phyloP scores from a whole-genome alignment of 2,888 invertebrate genomes.

The Quadriops clusia region DNA sequence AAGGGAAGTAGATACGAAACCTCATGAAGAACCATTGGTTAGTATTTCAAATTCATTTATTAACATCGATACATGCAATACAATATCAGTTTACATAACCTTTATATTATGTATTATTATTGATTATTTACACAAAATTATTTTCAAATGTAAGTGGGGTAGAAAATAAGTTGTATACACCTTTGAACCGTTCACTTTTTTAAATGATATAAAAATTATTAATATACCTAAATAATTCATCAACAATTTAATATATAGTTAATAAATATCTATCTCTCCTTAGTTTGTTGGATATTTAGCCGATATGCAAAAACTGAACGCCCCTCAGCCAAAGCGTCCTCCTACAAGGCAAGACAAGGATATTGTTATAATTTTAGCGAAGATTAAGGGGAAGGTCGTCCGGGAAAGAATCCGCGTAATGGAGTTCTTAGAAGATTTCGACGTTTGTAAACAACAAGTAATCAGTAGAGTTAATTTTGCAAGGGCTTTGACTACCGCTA shows the following conservation, averaged over 20 bases:
- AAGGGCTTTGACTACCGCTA: constrained; percentile 54
- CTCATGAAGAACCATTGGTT: constrained; percentile 34
- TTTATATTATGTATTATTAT: no score
- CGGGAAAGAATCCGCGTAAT: constrained; percentile 53
- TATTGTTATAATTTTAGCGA: constrained; percentile 59
- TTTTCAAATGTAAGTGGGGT: no score
- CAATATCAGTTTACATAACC: no score
- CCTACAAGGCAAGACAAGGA: constrained; percentile 43
- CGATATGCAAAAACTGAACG: constrained; percentile 32
- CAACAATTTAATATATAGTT: no score
- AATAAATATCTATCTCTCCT: no score
- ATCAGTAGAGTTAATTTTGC: constrained; percentile 57
- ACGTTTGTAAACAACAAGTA: constrained; percentile 49
- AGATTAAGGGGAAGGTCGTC: constrained; percentile 61
- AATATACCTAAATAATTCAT: no score
- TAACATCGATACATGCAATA: background rate
- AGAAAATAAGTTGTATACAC: no score
- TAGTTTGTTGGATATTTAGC: constrained; percentile 32
- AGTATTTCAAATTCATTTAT: constrained; percentile 5
- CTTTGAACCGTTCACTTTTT: no score
- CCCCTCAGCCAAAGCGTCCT: constrained; percentile 25
- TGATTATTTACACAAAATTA: no score
- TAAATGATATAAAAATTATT: no score
- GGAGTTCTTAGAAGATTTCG: constrained; percentile 56
- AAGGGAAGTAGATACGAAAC: constrained; percentile 46